Evolutionary conservation across 1,140 invertebrate genomes (phyloP), one percentile per base, ranked within the genome.

Genomic region (Popillia japonica): DNA sequence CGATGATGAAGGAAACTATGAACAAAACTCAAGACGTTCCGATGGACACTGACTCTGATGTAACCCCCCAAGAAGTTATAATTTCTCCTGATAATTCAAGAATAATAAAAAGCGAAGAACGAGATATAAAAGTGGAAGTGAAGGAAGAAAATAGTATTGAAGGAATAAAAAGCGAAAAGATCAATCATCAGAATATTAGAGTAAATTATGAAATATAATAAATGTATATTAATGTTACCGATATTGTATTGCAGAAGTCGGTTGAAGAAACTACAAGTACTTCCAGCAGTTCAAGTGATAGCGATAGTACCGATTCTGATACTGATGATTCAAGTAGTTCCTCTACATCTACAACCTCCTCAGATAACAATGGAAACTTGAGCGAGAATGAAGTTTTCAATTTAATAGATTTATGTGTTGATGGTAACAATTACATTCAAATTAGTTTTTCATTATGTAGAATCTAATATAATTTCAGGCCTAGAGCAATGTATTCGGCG

Each of bases 401-500:
- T 72, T 77, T 87, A 34, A 79, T 86, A 3, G 85, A 87, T 76
- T 80, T 79, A 42, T 86, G 86, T 75, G 80, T 86, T 27, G 48
- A 75, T 34, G 84, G 82, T 83, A 81, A 10, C 88, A 90, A 78
- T n/a, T n/a, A n/a, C n/a, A n/a, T n/a, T n/a, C n/a, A n/a, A n/a
- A 78, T 84, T 42, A 20, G 17, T 74, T 73, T 23, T 72, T 23
- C 0, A 23, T 22, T 3, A n/a, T 40, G 22, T 20, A 42, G 72
- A 2, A 42, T 64, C 34, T 27, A 59, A 48, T 40, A 17, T 20
- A 72, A 7, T 48, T 74, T 3, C 44, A 82, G 95, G 94, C 17
- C 86, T 98, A 68, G 93, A 96, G 87, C 91, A 96, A 80, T 98
- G 96, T 85, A 89, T 96, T 4, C 90, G 91, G 72, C 88, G 96